Conservation (phyloP, 2,888 invertebrate species). For the Steromphala cineraria region DNA sequence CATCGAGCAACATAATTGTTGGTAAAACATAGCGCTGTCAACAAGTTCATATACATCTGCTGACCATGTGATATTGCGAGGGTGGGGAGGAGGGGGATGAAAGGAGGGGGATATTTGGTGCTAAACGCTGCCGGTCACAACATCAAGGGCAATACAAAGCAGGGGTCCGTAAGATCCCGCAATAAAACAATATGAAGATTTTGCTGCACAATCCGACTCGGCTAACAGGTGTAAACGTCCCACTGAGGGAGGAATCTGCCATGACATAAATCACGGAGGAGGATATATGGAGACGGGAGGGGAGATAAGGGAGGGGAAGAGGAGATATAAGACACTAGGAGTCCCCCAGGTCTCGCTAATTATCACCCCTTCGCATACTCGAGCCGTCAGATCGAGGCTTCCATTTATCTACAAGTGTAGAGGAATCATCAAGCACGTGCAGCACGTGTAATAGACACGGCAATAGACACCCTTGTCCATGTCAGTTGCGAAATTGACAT, state of each 20-base stretch:
- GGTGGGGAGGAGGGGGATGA: not conserved
- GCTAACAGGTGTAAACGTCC: slow-evolving; percentile 3
- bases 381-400: not conserved
- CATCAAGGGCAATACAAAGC: not conserved
- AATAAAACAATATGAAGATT: slow-evolving; percentile 14
- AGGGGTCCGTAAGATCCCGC: not conserved
- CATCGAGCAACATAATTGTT: not conserved
- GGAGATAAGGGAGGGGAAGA: not conserved
- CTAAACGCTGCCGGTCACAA: not conserved
- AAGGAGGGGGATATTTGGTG: not conserved
- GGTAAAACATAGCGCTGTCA: not conserved
- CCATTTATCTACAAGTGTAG: not conserved
- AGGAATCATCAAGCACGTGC: not conserved
- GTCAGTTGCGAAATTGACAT: slow-evolving; percentile 13
- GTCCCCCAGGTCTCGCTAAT: not conserved
- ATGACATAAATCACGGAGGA: not conserved
- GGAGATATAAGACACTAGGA: not conserved
- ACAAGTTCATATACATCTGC: not conserved
- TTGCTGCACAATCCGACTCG: not conserved
- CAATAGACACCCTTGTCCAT: slow-evolving; percentile 3
- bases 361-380: not conserved
- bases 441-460: not conserved
- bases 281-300: not conserved
- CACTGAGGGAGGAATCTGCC: not conserved
- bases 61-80: not conserved